phyloP scores from a whole-genome alignment of 2,113 vertebrate genomes.

The Otocyon megalotis region DNA sequence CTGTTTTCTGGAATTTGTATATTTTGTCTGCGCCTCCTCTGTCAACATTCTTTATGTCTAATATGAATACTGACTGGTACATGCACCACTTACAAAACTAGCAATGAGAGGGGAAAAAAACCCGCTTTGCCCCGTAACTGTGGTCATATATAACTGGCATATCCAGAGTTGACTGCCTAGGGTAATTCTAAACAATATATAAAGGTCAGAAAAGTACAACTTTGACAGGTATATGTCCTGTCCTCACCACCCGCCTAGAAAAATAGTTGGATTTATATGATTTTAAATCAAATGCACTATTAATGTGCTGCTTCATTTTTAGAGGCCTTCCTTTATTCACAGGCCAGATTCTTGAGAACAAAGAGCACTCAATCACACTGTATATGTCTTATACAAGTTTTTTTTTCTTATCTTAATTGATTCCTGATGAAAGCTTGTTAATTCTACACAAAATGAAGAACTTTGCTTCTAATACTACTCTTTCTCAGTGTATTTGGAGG shows the following conservation, averaged over 20 bases:
- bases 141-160: constrained; percentile 65
- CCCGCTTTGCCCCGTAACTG: background rate
- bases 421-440: background rate
- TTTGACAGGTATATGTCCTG: background rate
- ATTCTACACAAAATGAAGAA: background rate
- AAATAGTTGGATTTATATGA: background rate
- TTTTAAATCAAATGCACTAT: background rate
- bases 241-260: background rate
- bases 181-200: constrained; percentile 67
- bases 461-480: background rate
- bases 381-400: background rate
- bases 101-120: constrained; percentile 47
- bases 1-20: constrained; percentile 79
- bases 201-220: constrained; percentile 60
- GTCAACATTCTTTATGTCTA: constrained; percentile 83
- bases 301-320: background rate
- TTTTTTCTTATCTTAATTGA: background rate
- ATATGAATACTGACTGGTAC: constrained; percentile 57
- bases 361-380: background rate
- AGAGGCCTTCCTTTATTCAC: background rate
- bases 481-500: background rate
- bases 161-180: constrained; percentile 21
- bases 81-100: background rate
- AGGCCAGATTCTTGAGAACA: background rate
- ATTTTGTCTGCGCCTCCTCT: constrained; percentile 74